These are phyloP conservation scores for Neodiprion lecontei DNA, from an alignment of 1,140 invertebrate genomes.

Conservation along the genomic window DNA sequence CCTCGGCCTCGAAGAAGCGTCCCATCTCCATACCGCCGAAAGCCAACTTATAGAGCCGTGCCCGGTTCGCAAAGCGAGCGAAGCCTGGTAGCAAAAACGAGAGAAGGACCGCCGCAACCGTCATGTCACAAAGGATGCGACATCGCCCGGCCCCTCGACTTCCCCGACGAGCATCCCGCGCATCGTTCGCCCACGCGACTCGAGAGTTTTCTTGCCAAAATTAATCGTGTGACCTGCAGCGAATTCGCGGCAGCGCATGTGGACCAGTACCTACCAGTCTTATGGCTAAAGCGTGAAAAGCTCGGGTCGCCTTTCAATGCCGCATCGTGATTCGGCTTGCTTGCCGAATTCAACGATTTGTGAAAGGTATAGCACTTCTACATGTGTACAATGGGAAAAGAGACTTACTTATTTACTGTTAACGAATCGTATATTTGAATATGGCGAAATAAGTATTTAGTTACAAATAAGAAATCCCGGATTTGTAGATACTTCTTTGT, in stretches of 20 bases:
- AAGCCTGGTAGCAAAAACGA: background rate
- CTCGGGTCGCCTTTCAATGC: no score
- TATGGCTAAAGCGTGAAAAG: no score
- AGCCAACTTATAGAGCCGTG: background rate
- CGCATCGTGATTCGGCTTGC: no score
- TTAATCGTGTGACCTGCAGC: constrained; percentile 32
- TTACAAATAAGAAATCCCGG: no score
- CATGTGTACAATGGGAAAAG: no score
- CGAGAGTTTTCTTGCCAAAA: constrained; percentile 38
- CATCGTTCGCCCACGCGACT: background rate
- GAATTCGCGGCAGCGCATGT: constrained; percentile 30
- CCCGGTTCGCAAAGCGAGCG: background rate
- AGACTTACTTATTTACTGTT: no score
- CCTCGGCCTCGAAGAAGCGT: constrained; percentile 17
- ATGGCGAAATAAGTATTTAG: no score
- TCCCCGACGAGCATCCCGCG: no score
- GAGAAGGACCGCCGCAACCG: background rate
- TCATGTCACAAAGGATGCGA: background rate
- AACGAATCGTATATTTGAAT: no score
- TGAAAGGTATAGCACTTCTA: no score
- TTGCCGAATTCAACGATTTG: no score
- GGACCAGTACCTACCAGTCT: background rate
- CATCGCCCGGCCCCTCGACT: background rate
- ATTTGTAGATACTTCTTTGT: no score
- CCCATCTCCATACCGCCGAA: background rate